Percentiles rank a stretch among this genome's conserved stretches.
phyloP scores from a whole-genome alignment of 1,140 invertebrate species.

The Hermetia illucens region DNA sequence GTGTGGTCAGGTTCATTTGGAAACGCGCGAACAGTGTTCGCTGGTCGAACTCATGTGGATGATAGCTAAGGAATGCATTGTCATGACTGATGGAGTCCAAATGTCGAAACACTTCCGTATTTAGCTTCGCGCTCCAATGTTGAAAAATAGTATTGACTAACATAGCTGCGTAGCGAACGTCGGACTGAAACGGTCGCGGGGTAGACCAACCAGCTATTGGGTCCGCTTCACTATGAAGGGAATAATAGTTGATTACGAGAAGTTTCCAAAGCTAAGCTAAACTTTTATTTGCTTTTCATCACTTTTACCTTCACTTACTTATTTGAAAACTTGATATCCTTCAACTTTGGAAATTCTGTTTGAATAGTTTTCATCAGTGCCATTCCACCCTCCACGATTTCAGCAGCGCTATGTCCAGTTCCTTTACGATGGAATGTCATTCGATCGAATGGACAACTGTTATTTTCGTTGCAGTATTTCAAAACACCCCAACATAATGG shows the following conservation, averaged over 20 bases:
- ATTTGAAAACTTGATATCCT: constrained; percentile 29
- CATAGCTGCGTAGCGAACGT: constrained; percentile 32
- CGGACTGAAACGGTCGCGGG: constrained; percentile 27
- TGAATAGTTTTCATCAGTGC: constrained; percentile 23
- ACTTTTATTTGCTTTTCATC: constrained; percentile 2
- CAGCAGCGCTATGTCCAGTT: constrained; percentile 19
- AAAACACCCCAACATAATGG: constrained; percentile 34
- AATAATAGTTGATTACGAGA: too few relatives aligned
- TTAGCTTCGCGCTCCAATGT: constrained; percentile 25
- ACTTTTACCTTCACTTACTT: constrained; percentile 18
- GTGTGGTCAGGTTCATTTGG: constrained; percentile 33
- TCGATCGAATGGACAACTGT: constrained; percentile 29
- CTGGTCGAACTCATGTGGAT: constrained; percentile 34
- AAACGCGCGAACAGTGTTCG: constrained; percentile 32
- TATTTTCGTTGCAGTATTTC: constrained; percentile 24
- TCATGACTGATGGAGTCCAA: constrained; percentile 33
- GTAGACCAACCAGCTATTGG: constrained; percentile 33
- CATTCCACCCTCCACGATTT: constrained; percentile 25
- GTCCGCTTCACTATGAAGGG: constrained; percentile 32
- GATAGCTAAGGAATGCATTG: constrained; percentile 36
- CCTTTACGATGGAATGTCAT: constrained; percentile 36
- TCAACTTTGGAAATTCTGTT: constrained; percentile 25
- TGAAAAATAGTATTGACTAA: constrained; percentile 28
- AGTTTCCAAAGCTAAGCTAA: background rate
- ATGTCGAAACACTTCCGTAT: constrained; percentile 12